These are phyloP conservation scores for Odobenus rosmarus DNA, from an alignment of 2,113 vertebrate species.

Conservation along the genomic window DNA sequence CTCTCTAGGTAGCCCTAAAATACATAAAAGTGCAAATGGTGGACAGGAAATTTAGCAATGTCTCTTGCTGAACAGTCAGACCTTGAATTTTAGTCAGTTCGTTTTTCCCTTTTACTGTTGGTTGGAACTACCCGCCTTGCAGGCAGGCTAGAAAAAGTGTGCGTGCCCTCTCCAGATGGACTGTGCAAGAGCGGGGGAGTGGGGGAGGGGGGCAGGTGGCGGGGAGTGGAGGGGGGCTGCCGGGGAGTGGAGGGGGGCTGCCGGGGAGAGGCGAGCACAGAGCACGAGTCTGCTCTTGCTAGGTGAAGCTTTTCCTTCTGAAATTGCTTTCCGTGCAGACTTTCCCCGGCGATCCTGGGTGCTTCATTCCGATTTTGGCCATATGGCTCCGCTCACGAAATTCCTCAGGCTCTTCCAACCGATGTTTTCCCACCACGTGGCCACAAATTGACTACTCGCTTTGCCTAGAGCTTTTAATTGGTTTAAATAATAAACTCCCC, in stretches of 20 bases:
- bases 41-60: slow-evolving; percentile 70
- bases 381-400: slow-evolving; percentile 61
- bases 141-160: not conserved
- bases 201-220: not conserved
- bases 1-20: slow-evolving; percentile 75
- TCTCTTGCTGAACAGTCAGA: slow-evolving; percentile 32
- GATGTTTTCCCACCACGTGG: slow-evolving; percentile 72
- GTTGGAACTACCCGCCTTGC: not conserved
- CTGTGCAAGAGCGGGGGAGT: too few species aligned
- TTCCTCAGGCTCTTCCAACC: slow-evolving; percentile 68
- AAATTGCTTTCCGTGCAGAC: slow-evolving; percentile 58
- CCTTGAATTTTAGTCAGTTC: slow-evolving; percentile 46
- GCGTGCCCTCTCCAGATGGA: too few species aligned
- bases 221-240: not conserved
- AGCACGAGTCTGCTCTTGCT: slow-evolving; percentile 28
- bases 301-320: not conserved
- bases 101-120: slow-evolving; percentile 19
- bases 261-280: not conserved
- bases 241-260: not conserved
- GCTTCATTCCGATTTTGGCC: slow-evolving; percentile 71
- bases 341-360: slow-evolving; percentile 63
- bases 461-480: slow-evolving; percentile 79
- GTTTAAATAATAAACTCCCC: slow-evolving; percentile 78
- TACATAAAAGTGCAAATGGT: slow-evolving; percentile 52
- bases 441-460: slow-evolving; percentile 73